Base-by-base conservation (phyloP, 2,888 invertebrate genomes). In the Cabera pusaria region DNA sequence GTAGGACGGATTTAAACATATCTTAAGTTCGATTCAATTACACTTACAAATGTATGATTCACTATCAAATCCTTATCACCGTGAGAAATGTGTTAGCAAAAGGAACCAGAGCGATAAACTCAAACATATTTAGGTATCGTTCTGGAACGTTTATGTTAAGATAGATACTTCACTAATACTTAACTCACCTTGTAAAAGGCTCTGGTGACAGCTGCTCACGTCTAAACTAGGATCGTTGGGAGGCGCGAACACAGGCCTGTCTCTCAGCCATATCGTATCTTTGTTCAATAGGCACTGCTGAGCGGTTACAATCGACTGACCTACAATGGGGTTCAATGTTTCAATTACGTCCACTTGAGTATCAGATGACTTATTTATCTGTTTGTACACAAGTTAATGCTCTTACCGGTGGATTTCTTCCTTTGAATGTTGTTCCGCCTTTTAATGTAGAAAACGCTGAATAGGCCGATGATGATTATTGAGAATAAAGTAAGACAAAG, bases 251-350 rank as follows among this genome's bases (percentile, higher is more conserved):
- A 84, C 77, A 16, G 87, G 85, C 47, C 86, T 71, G 31, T 88
- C 87, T 52, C 87, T 72, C 32, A 88, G 65, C 87, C 87, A 88
- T 59, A 88, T 86, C 45, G 87, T 87, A 62, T 88, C 87, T 71
- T 88, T 88, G 77, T 88, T 87, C 72, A 88, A 77, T 67, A 88
- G 64, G 65, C 87, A 87, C 59, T 86, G 87, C 58, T 87, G 87
- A 32, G 87, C 87, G 49, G 86, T 86, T 46, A 86, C 85, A 71
- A 87, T 86, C 59, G 87, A 80, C 69, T 87, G 87, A 75, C 87
- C 87, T 87, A 76, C 64, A 84, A 82, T 64, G 35, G 37, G 37
- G 39, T 70, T 64, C 66, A 70, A 78, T 67, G 70, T 75, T 68
- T 79, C 75, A 77, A 80, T 80, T 72, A 70, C 63, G 26, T 47